A percentile compares a stretch with the other conserved stretches of the same genome.
phyloP scores from a whole-genome alignment of 1,140 invertebrate species.

The Drosophila leontia region DNA sequence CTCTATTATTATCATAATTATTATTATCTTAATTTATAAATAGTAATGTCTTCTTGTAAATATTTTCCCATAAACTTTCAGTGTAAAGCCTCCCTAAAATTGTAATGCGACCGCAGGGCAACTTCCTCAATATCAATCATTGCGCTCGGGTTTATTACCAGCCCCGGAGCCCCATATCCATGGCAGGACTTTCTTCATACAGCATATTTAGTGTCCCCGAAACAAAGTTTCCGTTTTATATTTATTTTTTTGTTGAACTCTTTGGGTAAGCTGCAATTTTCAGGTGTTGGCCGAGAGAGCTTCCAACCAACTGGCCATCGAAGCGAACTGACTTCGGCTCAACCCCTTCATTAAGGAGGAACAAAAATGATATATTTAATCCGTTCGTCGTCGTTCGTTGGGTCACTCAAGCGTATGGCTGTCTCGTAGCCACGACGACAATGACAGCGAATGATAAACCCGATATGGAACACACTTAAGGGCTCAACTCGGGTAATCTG shows the following conservation, averaged over 20 bases:
- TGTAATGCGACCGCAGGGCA: slow-evolving; percentile 62
- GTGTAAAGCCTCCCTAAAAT: slow-evolving; percentile 31
- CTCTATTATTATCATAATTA: too few relatives aligned
- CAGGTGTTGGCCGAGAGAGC: slow-evolving; percentile 68
- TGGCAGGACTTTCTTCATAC: slow-evolving; percentile 67
- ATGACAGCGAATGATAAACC: slow-evolving; percentile 73
- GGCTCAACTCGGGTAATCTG: slow-evolving; percentile 80
- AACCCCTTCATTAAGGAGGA: slow-evolving; percentile 78
- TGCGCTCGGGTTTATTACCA: slow-evolving; percentile 69
- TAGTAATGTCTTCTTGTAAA: not conserved
- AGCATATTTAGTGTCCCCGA: slow-evolving; percentile 57
- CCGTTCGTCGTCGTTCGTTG: slow-evolving; percentile 67
- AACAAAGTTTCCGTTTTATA: slow-evolving; percentile 60
- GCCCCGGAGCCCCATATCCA: slow-evolving; percentile 50
- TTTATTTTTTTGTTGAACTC: slow-evolving; percentile 22
- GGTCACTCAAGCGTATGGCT: slow-evolving; percentile 65
- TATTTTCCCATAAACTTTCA: slow-evolving; percentile 8
- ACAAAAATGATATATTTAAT: slow-evolving; percentile 82
- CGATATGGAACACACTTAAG: slow-evolving; percentile 82
- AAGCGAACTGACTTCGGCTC: slow-evolving; percentile 45
- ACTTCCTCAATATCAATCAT: slow-evolving; percentile 83
- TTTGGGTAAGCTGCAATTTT: slow-evolving; percentile 65
- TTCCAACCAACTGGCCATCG: slow-evolving; percentile 33
- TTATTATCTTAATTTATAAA: too few relatives aligned
- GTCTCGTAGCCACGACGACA: slow-evolving; percentile 56